Evolutionary conservation across 2,888 invertebrate species (phyloP), one percentile per base, ranked within the genome.

Genomic region (Volucella zonaria): DNA sequence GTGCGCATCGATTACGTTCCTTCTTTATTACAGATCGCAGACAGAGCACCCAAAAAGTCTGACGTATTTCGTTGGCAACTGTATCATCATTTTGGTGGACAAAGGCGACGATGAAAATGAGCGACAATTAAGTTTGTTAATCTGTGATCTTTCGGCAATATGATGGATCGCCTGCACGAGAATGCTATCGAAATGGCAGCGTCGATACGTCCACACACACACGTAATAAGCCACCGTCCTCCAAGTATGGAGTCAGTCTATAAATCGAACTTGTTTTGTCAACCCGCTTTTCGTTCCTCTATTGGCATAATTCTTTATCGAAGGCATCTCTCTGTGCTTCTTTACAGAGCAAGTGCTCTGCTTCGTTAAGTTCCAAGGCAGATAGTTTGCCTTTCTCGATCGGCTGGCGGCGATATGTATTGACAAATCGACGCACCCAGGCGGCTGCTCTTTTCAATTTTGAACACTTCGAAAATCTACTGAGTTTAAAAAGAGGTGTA

Each of bases 21-120:
- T 14, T 18, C 40, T 64, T 82, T 18, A 77, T 43, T 10, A 54
- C 42, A 3, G 70, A 14, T 42, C 61, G 49, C 11, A 70, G 10
- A 58, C 45, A 18, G n/a, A 68, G 52, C 0, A 68, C 42, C 76
- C 76, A 18, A 68, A 54, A 40, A 62, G 8, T 8, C 6, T 43
- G 49, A 42, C 71, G 45, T 2, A 75, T 67, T 12, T 75, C 43
- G 49, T 75, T 67, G 6, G 45, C 31, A 31, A 76, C 54, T 15
- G 75, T 68, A 14, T 76, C 78, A 14, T 54, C 38, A 52, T 66
- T 66, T 14, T 52, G 31, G 31, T 75, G 80, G 80, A 8, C 56
- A 52, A 9, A 68, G n/a, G 10, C 58, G 42, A 10, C 54, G 10
- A 76, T 81, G 68, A 59, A 68, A 58, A 45, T 70, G 18, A 8